Evolutionary conservation across 2,797 vertebrate genomes (phyloP).

Genomic region (Myripristis murdjan): DNA sequence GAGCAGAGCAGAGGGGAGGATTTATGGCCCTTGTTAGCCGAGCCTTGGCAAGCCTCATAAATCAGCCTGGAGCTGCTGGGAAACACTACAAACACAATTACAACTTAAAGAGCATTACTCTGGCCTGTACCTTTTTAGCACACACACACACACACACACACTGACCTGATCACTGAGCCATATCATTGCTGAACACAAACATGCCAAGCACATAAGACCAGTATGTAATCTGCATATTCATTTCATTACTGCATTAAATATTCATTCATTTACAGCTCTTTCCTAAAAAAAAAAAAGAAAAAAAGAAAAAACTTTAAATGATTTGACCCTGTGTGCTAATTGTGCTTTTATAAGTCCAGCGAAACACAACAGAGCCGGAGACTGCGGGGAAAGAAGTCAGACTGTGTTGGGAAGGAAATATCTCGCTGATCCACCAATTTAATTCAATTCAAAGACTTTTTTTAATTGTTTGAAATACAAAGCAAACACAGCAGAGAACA

Average conservation of each 20-base stretch:
- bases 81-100: slow-evolving; percentile 76
- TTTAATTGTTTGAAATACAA: too few species aligned
- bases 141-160: too few species aligned
- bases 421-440: too few species aligned
- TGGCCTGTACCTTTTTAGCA: slow-evolving; percentile 16
- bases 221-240: slow-evolving; percentile 9
- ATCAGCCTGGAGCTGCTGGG: slow-evolving; percentile 67
- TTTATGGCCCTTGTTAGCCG: slow-evolving; percentile 79
- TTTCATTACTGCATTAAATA: slow-evolving; percentile 17
- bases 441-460: too few species aligned
- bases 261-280: slow-evolving; percentile 16
- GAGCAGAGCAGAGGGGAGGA: slow-evolving; percentile 61
- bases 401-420: too few species aligned
- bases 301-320: slow-evolving; percentile 1
- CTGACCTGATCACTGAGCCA: slow-evolving; percentile 13
- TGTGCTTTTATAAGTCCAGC: neutral
- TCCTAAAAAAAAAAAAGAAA: too few species aligned
- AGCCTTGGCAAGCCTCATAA: slow-evolving; percentile 77
- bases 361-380: neutral
- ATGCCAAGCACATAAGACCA: neutral
- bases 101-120: slow-evolving; percentile 59
- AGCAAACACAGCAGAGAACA: too few species aligned
- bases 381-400: too few species aligned
- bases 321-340: neutral
- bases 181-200: slow-evolving; percentile 3